Conservation (phyloP, 2,113 vertebrate species). For the Chelonoidis abingdonii region DNA sequence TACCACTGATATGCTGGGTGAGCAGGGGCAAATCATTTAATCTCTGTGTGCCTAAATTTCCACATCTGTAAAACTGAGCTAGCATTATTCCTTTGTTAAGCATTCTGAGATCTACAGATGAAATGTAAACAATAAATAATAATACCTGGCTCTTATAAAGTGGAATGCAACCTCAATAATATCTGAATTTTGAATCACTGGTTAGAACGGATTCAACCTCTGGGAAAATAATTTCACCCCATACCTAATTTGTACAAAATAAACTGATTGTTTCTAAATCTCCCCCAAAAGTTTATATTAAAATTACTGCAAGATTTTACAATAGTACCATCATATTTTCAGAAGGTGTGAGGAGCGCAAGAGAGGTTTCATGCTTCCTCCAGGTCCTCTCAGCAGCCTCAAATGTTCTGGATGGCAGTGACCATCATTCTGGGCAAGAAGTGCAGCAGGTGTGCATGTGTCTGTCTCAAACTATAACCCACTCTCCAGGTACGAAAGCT, state of each 20-base stretch:
- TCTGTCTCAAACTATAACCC: neutral
- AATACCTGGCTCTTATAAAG: neutral
- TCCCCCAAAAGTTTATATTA: neutral
- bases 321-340: neutral
- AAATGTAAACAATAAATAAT: neutral
- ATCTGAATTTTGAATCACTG: neutral
- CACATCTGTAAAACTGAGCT: neutral
- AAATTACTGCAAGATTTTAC: neutral
- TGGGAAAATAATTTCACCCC: neutral
- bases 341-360: neutral
- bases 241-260: neutral
- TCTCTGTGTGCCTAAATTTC: neutral
- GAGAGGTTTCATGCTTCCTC: neutral
- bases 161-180: neutral
- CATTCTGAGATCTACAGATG: neutral
- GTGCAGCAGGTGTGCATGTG: neutral
- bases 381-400: neutral
- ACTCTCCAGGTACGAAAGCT: neutral
- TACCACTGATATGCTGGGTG: neutral
- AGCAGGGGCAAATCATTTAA: neutral
- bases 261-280: neutral
- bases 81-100: neutral
- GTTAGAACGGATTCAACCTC: neutral
- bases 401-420: neutral
- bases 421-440: neutral